Base-by-base conservation (phyloP, 2,888 invertebrate genomes). In the Liodrosophila aerea region DNA sequence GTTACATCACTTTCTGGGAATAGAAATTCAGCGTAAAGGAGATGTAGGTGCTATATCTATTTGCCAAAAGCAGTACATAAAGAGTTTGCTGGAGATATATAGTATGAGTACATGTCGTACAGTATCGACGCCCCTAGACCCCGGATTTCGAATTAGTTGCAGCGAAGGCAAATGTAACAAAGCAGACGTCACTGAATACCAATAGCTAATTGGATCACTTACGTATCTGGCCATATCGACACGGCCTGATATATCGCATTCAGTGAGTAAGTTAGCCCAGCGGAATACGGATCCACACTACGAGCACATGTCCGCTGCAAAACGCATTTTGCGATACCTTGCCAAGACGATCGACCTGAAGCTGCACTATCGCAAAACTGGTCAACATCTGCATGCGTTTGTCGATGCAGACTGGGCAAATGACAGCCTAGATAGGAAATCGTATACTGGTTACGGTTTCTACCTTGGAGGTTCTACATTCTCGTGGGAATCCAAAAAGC, bases 261-360 rank as follows among this genome's bases (percentile, higher is more conserved):
- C n/a, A n/a, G n/a, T n/a, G n/a, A n/a, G 56, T 22, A 72, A 73
- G 45, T 30, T 73, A 4, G 50, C 75, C 0, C 73, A 81, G 15
- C 59, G 41, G 4, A 82, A 69, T 15, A 62, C 18, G 0, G 50
- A 74, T 40, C 72, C 76, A 7, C 70, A 76, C 47, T 8, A 12
- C 0, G 78, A 77, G 30, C 73, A 75, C 40, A 29, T 68, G 44
- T 41, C 41, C 2, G 73, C 58, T 11, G 64, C 62, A 9, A 69
- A 67, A 31, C 73, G 63, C 39, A 29, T 77, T 27, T 33, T 77
- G 13, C 58, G 67, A 13, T 71, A 78, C 36, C 13, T 37, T 5
- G 13, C 37, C 3, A 37, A 37, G 16, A 37, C 37, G 2, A 37
- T 37, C 7, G 37, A 37, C 37, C 16, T 37, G 18, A 37, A 37